Percentiles rank a stretch among this genome's conserved stretches.
Evolutionary conservation across 2,888 invertebrate genomes (phyloP).

Genomic region (Furcula furcula): DNA sequence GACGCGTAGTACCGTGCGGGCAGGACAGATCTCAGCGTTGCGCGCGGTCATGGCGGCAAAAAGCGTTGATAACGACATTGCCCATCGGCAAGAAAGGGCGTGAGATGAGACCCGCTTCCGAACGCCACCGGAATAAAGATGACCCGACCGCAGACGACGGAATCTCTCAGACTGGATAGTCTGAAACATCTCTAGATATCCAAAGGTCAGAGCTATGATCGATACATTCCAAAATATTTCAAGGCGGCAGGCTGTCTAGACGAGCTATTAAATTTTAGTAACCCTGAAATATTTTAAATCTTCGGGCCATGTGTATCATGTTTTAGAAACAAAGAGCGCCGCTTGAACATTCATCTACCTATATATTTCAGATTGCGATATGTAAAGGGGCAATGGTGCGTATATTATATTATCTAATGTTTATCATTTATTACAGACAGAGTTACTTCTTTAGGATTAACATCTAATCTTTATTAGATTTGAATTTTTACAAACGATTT

Average conservation of each 20-base stretch:
- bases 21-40: constrained; percentile 50
- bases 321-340: background rate
- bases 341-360: too few species aligned
- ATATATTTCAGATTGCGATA: too few species aligned
- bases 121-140: constrained; percentile 71
- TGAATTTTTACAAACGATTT: too few species aligned
- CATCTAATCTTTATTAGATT: too few species aligned
- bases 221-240: constrained; percentile 7
- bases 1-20: constrained; percentile 38
- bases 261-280: constrained; percentile 9
- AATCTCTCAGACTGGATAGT: constrained; percentile 40
- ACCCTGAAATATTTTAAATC: background rate
- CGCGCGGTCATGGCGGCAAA: constrained; percentile 72
- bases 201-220: background rate
- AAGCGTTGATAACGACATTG: constrained; percentile 78
- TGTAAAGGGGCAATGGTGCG: too few species aligned
- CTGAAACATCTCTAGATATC: constrained; percentile 15
- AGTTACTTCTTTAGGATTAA: too few species aligned
- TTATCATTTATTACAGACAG: too few species aligned
- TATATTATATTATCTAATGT: too few species aligned
- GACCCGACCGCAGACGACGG: constrained; percentile 29
- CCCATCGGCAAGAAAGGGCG: constrained; percentile 71
- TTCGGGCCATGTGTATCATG: background rate
- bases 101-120: constrained; percentile 54
- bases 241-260: constrained; percentile 5